phyloP scores from a whole-genome alignment of 2,888 invertebrate genomes.

The Hanleya hanleyi region DNA sequence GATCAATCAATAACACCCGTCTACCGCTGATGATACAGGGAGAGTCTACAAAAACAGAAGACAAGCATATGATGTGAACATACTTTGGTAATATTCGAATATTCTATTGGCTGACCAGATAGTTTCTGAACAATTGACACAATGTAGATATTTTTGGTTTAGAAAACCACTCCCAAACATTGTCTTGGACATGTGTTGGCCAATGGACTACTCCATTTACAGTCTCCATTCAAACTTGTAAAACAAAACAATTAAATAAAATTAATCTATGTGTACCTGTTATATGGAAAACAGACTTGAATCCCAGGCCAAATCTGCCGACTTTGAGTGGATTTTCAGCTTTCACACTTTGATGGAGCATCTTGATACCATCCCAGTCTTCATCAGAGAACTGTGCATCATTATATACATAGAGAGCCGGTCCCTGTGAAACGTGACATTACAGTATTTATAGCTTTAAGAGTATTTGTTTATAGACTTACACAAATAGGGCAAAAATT shows the following conservation, averaged over 20 bases:
- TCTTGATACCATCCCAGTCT: constrained; percentile 63
- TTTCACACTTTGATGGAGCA: constrained; percentile 62
- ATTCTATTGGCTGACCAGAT: too few relatives aligned
- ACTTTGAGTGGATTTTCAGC: constrained; percentile 65
- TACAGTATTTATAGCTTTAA: too few relatives aligned
- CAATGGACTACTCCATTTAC: too few relatives aligned
- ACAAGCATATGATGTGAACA: too few relatives aligned
- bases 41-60: constrained; percentile 48
- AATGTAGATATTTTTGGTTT: too few relatives aligned
- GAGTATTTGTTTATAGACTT: too few relatives aligned
- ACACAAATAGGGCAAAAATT: too few relatives aligned
- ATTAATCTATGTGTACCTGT: constrained; percentile 54
- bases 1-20: constrained; percentile 59
- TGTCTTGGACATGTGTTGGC: too few relatives aligned
- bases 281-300: constrained; percentile 69
- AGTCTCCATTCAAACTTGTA: neutral
- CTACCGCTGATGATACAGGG: constrained; percentile 64
- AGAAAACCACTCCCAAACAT: too few relatives aligned
- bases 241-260: neutral
- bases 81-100: too few relatives aligned
- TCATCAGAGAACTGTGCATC: constrained; percentile 58
- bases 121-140: too few relatives aligned
- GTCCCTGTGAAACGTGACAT: constrained; percentile 64
- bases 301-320: constrained; percentile 69
- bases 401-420: constrained; percentile 64